Conservation (phyloP, 1,140 invertebrate genomes). For the Ceratina japonica region DNA sequence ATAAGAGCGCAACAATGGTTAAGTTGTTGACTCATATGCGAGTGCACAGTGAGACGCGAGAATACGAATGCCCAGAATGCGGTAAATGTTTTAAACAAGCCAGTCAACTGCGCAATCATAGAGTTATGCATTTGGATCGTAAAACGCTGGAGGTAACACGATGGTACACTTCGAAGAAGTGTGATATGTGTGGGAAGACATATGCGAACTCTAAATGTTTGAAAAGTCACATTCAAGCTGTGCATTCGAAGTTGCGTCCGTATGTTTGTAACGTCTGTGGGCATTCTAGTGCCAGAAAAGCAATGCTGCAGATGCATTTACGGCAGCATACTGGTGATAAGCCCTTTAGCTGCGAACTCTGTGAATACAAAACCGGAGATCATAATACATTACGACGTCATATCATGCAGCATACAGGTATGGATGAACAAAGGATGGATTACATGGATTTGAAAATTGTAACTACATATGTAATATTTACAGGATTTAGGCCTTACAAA, state of each 20-base stretch:
- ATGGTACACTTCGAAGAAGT: conserved; percentile 85
- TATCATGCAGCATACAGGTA: conserved; percentile 87
- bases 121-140: conserved; percentile 80
- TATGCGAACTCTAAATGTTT: conserved; percentile 88
- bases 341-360: conserved; percentile 86
- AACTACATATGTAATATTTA: conserved; percentile 23
- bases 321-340: conserved; percentile 88
- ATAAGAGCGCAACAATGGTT: conserved; percentile 80
- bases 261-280: conserved; percentile 89
- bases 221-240: conserved; percentile 87
- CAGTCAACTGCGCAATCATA: conserved; percentile 83
- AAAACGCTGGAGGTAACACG: conserved; percentile 73
- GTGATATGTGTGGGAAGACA: conserved; percentile 84
- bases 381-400: conserved; percentile 87
- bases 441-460: conserved; percentile 13
- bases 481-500: conserved; percentile 82
- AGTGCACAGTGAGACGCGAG: conserved; percentile 82
- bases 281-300: conserved; percentile 85
- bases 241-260: conserved; percentile 88
- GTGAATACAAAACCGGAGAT: conserved; percentile 86
- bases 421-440: conserved; percentile 49
- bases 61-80: conserved; percentile 82
- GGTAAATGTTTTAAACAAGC: conserved; percentile 84
- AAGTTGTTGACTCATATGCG: conserved; percentile 82
- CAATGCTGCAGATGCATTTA: conserved; percentile 84